Evolutionary conservation across 2,888 invertebrate species (phyloP).

Genomic region (Scelioninae gen. 2): DNA sequence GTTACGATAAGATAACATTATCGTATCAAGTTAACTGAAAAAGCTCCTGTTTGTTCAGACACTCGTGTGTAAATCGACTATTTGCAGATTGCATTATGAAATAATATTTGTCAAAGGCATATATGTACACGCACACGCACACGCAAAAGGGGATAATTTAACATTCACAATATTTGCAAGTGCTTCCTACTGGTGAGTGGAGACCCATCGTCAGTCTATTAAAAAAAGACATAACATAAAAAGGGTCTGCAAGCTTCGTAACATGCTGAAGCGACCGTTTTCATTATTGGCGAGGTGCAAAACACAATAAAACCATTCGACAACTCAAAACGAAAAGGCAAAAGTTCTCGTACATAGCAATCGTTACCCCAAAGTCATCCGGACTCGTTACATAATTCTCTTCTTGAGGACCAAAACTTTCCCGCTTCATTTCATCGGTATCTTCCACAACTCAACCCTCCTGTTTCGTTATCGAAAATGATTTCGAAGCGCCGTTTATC

Average conservation of each 20-base stretch:
- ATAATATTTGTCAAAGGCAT: slow-evolving; percentile 26
- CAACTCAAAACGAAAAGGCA: slow-evolving; percentile 5
- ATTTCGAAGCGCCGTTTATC: no score
- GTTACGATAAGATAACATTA: no score
- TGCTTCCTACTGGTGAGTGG: slow-evolving; percentile 15
- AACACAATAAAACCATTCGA: neutral
- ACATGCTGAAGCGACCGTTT: slow-evolving; percentile 8
- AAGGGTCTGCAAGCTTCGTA: neutral
- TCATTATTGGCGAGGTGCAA: neutral
- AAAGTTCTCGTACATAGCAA: no score
- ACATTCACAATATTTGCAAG: slow-evolving; percentile 27
- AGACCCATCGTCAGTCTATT: no score
- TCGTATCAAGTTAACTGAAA: no score
- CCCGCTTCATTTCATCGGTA: slow-evolving; percentile 5
- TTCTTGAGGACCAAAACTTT: neutral
- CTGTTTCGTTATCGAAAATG: no score
- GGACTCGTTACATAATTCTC: neutral
- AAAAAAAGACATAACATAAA: no score
- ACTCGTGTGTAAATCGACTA: slow-evolving; percentile 16
- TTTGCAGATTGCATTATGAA: slow-evolving; percentile 34
- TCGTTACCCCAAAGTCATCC: slow-evolving; percentile 24
- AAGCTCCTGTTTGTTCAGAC: slow-evolving; percentile 20
- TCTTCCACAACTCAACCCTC: no score
- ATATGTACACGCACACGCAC: slow-evolving; percentile 6
- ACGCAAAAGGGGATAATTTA: slow-evolving; percentile 7